phyloP scores from a whole-genome alignment of 1,140 invertebrate species.

The Triops cancriformis region DNA sequence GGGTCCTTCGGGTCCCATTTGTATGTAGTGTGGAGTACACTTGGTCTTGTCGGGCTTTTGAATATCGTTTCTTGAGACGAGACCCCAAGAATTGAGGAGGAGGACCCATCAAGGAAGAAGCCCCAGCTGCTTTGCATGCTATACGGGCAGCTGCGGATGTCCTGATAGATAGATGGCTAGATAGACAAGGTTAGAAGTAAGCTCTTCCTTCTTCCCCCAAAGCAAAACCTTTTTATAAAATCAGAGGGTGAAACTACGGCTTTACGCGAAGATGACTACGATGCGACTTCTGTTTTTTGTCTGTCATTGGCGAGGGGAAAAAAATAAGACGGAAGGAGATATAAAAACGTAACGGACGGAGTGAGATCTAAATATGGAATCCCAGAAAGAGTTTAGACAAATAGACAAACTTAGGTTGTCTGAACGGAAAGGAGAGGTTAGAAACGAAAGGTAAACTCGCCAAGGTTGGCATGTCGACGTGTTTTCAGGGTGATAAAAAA shows the following conservation, averaged over 20 bases:
- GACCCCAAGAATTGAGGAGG: neutral
- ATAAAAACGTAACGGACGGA: neutral
- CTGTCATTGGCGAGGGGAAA: neutral
- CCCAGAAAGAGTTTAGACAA: too few relatives aligned
- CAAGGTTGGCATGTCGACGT: neutral
- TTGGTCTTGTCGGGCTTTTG: neutral
- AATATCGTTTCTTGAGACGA: conserved; percentile 6
- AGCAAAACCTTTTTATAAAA: neutral
- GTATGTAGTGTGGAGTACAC: neutral
- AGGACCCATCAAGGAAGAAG: neutral
- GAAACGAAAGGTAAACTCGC: neutral
- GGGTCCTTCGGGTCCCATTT: neutral
- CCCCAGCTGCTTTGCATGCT: conserved; percentile 6
- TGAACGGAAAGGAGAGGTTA: neutral
- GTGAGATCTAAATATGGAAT: conserved; percentile 11
- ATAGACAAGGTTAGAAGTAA: neutral
- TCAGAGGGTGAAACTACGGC: too few relatives aligned
- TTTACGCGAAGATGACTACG: too few relatives aligned
- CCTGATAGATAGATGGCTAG: neutral
- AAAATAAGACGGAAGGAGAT: neutral
- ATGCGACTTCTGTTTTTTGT: neutral
- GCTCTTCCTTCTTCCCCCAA: neutral
- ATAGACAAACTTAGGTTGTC: too few relatives aligned
- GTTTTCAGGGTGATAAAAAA: conserved; percentile 13
- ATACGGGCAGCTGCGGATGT: neutral